Conservation (phyloP, 2,888 invertebrate genomes). For the Julus scandinavius region DNA sequence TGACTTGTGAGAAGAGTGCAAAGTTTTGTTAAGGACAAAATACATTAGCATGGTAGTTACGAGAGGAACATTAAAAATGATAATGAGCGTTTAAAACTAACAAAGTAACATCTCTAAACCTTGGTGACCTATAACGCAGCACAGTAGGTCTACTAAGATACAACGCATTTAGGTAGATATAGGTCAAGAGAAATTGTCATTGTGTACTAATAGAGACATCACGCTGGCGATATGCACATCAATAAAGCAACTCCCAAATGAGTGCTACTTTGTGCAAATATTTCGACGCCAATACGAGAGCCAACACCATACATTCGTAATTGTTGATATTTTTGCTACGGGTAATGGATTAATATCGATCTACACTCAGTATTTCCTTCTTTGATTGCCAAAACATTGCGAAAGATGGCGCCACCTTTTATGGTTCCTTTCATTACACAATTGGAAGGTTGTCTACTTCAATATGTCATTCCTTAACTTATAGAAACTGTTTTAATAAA, state of each 20-base stretch:
- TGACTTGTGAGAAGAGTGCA: no score
- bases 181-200: not conserved
- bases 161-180: not conserved
- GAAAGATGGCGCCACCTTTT: constrained; percentile 26
- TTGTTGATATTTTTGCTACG: constrained; percentile 1
- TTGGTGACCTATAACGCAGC: not conserved
- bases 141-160: not conserved
- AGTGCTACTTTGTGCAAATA: not conserved
- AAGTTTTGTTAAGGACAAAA: no score
- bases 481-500: no score
- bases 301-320: not conserved
- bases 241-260: constrained; percentile 15
- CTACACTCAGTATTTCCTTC: not conserved
- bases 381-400: not conserved
- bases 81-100: not conserved
- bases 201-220: not conserved
- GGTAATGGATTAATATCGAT: constrained; percentile 35
- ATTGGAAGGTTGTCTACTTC: not conserved
- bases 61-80: not conserved
- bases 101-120: not conserved
- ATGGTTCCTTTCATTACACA: not conserved
- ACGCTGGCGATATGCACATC: not conserved
- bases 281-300: not conserved
- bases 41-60: no score
- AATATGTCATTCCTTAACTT: not conserved